Percentiles rank a stretch among this genome's conserved stretches.
Evolutionary conservation across 1,140 invertebrate species (phyloP).

Genomic region (Euwallacea fornicatus): DNA sequence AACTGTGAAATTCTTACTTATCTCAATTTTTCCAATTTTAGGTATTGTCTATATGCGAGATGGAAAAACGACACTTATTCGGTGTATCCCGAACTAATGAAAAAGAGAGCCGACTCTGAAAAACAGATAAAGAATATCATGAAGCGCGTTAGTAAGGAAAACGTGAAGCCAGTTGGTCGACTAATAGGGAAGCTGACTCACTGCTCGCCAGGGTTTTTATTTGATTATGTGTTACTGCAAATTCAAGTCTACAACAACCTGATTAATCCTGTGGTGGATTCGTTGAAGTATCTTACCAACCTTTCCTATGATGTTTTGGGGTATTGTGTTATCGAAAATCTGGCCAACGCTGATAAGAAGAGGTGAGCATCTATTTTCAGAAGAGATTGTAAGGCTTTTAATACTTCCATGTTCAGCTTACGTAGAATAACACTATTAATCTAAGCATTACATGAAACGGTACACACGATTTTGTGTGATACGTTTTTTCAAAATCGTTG

Average conservation of each 20-base stretch:
- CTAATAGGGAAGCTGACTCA: slow-evolving; percentile 96
- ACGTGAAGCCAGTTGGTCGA: slow-evolving; percentile 94
- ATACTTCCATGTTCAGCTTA: background rate
- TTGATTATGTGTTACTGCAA: slow-evolving; percentile 93
- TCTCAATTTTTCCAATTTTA: slow-evolving; percentile 39
- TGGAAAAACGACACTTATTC: slow-evolving; percentile 92
- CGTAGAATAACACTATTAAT: background rate
- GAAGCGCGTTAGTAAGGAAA: slow-evolving; percentile 98
- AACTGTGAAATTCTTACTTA: background rate
- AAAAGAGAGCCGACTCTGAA: slow-evolving; percentile 79
- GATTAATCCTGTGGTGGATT: slow-evolving; percentile 95
- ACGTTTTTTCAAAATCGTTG: too few relatives aligned
- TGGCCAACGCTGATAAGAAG: slow-evolving; percentile 75
- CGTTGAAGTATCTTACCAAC: slow-evolving; percentile 93
- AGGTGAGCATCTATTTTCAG: slow-evolving; percentile 33
- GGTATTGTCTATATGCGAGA: slow-evolving; percentile 87
- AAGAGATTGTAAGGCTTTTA: too few relatives aligned
- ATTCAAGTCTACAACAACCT: slow-evolving; percentile 99
- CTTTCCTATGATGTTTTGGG: slow-evolving; percentile 96
- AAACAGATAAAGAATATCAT: slow-evolving; percentile 95
- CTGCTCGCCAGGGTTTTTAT: slow-evolving; percentile 90
- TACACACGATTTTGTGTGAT: too few relatives aligned
- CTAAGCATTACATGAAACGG: background rate
- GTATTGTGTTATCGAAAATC: slow-evolving; percentile 92
- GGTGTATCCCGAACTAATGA: slow-evolving; percentile 79